Conservation (phyloP, 2,888 invertebrate genomes). For the Macroteleia sp. region DNA sequence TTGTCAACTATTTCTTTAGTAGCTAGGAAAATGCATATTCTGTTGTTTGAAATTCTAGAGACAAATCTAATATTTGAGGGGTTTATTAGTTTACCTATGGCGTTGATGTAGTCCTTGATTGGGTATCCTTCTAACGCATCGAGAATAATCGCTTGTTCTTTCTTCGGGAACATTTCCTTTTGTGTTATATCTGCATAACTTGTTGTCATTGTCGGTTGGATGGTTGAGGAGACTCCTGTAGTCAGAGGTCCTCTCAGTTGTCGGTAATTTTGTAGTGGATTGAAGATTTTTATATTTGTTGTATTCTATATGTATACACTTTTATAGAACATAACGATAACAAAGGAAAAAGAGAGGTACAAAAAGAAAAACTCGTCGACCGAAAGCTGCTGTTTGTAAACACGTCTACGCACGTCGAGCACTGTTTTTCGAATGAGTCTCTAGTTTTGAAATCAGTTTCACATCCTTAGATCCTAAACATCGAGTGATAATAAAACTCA, state of each 20-base stretch:
- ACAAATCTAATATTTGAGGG: constrained; percentile 33
- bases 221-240: constrained; percentile 22
- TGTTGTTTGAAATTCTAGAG: constrained; percentile 40
- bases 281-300: too few species aligned
- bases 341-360: too few species aligned
- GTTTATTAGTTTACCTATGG: constrained; percentile 16
- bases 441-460: too few species aligned
- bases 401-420: background rate
- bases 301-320: too few species aligned
- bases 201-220: background rate
- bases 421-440: too few species aligned
- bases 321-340: too few species aligned
- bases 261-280: too few species aligned
- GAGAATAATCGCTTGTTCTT: constrained; percentile 41
- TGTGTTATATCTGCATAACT: constrained; percentile 28
- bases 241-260: constrained; percentile 17
- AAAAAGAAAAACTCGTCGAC: constrained; percentile 1
- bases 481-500: too few species aligned
- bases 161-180: constrained; percentile 36
- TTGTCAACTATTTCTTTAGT: constrained; percentile 11
- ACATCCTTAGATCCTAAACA: too few species aligned
- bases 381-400: background rate
- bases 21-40: constrained; percentile 44
- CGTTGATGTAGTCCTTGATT: constrained; percentile 32
- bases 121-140: constrained; percentile 16